Evolutionary conservation across 2,113 vertebrate genomes (phyloP), one percentile per base, ranked within the genome.

Genomic region (Centropristis striata): DNA sequence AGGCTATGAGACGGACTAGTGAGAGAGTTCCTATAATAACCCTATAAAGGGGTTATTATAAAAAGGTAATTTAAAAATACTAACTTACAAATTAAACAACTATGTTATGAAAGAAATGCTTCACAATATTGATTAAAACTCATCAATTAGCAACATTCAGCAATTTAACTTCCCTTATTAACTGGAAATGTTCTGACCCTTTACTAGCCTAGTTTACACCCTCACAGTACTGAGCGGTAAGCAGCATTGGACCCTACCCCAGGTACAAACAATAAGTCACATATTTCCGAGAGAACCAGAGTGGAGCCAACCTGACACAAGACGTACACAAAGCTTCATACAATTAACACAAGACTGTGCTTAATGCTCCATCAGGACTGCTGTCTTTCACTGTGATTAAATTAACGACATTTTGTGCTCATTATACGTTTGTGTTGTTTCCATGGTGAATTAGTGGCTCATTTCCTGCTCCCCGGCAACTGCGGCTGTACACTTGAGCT

Each of bases 341-440:
- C 25, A 6, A 9, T 21, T 6, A 13, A 68, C 42, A 25, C 63
- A 27, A 8, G 25, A 18, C 25, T 37, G 2, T 20, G 10, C 4
- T 0, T 23, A n/a, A 16, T 5, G 51, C 53, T 61, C 70, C 32
- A 25, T 6, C 65, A 46, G 58, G 25, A 50, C 1, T 16, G 20
- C 4, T 18, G 21, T 25, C 32, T 44, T 16, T 63, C 51, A 1
- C 37, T 36, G 49, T 47, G 57, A 54, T 37, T 63, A 57, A 25
- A 75, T 55, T 57, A 57, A 37, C 5, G 39, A 44, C 51, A 50
- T 61, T 61, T 53, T 61, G 53, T 50, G 71, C 47, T 72, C 18
- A 41, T 76, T 85, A 54, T 21, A 15, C 54, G 75, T 50, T 58
- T 76, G 57, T 41, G 54, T 57, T 75, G 74, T 74, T 66, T 76